Conservation (phyloP, 2,113 vertebrate species). For the Ancistrus triradiatus region DNA sequence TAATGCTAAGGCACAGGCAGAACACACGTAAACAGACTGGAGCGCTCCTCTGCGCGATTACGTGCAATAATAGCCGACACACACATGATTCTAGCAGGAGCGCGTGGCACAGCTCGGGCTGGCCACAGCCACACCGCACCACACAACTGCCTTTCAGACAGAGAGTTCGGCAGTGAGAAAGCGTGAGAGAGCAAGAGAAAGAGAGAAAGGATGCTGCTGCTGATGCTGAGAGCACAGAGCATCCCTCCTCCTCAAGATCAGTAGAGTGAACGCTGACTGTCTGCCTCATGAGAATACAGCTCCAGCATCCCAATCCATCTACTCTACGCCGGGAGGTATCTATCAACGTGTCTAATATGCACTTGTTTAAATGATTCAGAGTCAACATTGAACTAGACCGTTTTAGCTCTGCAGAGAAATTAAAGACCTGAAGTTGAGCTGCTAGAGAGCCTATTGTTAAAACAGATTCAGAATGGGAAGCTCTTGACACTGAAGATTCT, state of each 20-base stretch:
- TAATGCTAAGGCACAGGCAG: constrained; percentile 64
- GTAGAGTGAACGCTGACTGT: constrained; percentile 58
- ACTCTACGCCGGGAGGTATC: constrained; percentile 60
- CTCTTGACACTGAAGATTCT: too few relatives aligned
- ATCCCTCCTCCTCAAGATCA: constrained; percentile 51
- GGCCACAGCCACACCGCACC: constrained; percentile 14
- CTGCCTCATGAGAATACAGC: constrained; percentile 59
- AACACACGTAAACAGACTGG: constrained; percentile 68
- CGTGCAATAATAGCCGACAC: constrained; percentile 46
- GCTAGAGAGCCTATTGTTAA: too few relatives aligned
- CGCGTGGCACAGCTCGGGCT: constrained; percentile 5
- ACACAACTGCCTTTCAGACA: constrained; percentile 13
- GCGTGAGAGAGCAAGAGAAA: neutral
- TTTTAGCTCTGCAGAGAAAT: too few relatives aligned
- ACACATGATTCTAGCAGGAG: constrained; percentile 52
- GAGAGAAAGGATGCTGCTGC: constrained; percentile 25
- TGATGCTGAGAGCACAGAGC: constrained; percentile 54
- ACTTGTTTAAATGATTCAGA: too few relatives aligned
- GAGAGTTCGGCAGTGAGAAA: neutral
- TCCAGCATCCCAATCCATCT: constrained; percentile 51
- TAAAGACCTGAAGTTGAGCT: too few relatives aligned
- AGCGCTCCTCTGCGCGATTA: constrained; percentile 77
- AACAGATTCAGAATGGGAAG: neutral
- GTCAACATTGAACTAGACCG: too few relatives aligned
- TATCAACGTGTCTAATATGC: constrained; percentile 42